These are phyloP conservation scores for Eristalis tenax DNA, from an alignment of 2,888 invertebrate species.

Conservation along the genomic window DNA sequence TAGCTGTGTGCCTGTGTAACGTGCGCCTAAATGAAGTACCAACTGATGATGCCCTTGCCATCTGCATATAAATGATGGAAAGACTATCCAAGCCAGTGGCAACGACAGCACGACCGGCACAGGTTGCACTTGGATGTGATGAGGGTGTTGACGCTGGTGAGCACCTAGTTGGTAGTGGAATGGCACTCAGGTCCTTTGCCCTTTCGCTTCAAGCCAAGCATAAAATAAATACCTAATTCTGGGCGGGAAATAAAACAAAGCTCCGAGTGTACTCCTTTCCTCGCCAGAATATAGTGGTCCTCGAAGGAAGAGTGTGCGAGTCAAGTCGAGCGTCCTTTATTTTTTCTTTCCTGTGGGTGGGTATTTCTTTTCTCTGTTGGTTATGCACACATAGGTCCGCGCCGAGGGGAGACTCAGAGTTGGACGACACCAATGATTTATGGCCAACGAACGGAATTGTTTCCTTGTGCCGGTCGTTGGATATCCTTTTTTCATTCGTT, in stretches of 20 bases:
- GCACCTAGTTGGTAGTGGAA: conserved; percentile 31
- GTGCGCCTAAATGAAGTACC: conserved; percentile 46
- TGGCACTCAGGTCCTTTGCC: conserved; percentile 31
- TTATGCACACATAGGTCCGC: not conserved
- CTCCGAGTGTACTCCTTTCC: conserved; percentile 15
- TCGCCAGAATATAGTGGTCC: conserved; percentile 8
- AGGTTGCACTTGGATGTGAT: conserved; percentile 18
- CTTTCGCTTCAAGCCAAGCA: conserved; percentile 36
- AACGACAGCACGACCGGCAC: not conserved
- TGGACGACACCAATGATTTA: conserved; percentile 39
- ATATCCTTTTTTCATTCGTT: not conserved
- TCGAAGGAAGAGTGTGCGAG: conserved; percentile 17
- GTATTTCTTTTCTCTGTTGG: not conserved
- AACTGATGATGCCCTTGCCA: conserved; percentile 40
- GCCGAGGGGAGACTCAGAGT: not conserved
- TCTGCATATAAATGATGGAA: conserved; percentile 45
- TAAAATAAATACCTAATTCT: conserved; percentile 50
- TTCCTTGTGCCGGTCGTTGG: conserved; percentile 22
- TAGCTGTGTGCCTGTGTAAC: not conserved
- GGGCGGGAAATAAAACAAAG: conserved; percentile 17
- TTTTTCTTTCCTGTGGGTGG: conserved; percentile 2
- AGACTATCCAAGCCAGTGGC: not conserved
- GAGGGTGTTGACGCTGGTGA: conserved; percentile 15
- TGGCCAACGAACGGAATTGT: conserved; percentile 21
- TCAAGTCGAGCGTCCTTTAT: conserved; percentile 33